Conservation (phyloP, 2,888 invertebrate genomes). For the Mesochorus sp. region DNA sequence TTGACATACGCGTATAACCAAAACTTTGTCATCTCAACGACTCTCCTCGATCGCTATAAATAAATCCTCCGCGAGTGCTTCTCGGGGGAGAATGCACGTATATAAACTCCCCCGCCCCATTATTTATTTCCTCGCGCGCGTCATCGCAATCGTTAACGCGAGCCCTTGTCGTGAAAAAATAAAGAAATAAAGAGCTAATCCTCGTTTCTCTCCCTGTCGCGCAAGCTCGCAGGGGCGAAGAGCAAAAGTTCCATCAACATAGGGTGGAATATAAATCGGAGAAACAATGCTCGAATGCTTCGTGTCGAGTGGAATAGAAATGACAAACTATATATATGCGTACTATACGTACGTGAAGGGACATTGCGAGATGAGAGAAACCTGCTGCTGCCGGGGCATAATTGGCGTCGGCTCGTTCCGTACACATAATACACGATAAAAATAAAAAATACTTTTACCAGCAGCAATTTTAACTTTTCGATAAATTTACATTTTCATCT, state of each 20-base stretch:
- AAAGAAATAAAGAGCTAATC: constrained; percentile 48
- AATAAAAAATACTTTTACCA: not conserved
- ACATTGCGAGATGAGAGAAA: constrained; percentile 22
- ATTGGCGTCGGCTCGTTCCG: constrained; percentile 41
- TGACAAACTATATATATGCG: constrained; percentile 17
- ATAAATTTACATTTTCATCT: too few relatives aligned
- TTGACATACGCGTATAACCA: too few relatives aligned
- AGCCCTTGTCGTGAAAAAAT: constrained; percentile 44
- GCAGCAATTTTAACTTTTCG: not conserved
- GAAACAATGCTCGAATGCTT: constrained; percentile 47
- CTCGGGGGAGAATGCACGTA: not conserved
- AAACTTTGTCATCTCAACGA: not conserved
- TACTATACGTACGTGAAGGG: not conserved
- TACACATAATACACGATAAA: not conserved
- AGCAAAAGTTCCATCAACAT: not conserved
- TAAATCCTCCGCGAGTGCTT: constrained; percentile 5
- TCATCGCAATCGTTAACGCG: constrained; percentile 43
- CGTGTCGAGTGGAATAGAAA: constrained; percentile 29
- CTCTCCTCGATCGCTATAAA: not conserved
- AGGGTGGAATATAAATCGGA: constrained; percentile 44
- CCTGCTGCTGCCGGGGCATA: constrained; percentile 47
- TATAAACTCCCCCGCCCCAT: constrained; percentile 7
- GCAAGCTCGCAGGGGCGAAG: not conserved
- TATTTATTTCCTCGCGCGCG: not conserved
- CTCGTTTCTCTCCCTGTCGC: not conserved